Base-by-base conservation (phyloP, 2,113 vertebrate species). In the Pelvicachromis taeniatus region DNA sequence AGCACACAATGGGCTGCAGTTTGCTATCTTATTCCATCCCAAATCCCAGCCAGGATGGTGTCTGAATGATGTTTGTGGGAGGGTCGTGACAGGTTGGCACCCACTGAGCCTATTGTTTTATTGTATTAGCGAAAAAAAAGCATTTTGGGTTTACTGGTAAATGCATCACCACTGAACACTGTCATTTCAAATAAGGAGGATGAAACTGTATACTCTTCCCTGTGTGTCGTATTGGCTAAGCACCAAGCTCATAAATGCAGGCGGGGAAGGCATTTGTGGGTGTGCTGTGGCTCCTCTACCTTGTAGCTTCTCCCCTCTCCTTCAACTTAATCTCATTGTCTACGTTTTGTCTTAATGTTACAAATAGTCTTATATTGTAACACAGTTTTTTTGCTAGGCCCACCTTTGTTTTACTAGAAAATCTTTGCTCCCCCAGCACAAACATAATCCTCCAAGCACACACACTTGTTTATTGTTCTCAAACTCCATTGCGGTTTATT, bases 101-200 rank as follows among this genome's bases (percentile, higher is more conserved):
- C 40, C 56, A 48, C 63, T 55, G 38, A 61, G 29, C 9, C 33
- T 19, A 58, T 83, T 89, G 78, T 91, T 88, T 89, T 87, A 87
- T 81, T 55, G 73, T 78, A 29, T 82, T 86, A 9, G 29, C 11
- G 26, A 38, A 13, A 35, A 81, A 88, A 81, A 54, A 35, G 50
- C 52, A 55, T 21, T 70, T 86, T 35, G 55, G 65, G 40, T 87
- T 93, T 84, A 59, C 86, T 89, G 90, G 77, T 83, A 79, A 87
- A 89, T 29, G 75, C 87, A 88, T 94, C 90, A 91, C 38, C 4
- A 12, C 53, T 19, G 42, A 89, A 85, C 54, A 35, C 77, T 78
- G 82, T 91, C 83, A 55, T 85, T 85, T 78, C n/a, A 84, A 87
- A 75, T 65, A 54, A 85, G 82, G 26, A 2, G 53, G 80, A 19